Base-by-base conservation (phyloP, 1,140 invertebrate species). In the Trichomalopsis sarcophagae region DNA sequence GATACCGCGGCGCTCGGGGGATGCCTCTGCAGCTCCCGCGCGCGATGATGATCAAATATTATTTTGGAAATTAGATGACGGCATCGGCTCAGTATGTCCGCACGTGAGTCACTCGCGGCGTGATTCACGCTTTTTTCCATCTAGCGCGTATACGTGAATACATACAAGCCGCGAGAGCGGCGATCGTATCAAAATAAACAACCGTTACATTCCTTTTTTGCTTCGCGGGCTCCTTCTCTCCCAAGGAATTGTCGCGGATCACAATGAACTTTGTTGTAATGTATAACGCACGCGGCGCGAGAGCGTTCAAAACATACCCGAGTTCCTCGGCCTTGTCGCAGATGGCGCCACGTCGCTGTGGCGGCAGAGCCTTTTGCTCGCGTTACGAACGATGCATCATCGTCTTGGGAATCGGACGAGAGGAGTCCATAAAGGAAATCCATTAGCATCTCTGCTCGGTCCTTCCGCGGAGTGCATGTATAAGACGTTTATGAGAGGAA, bases 291-390 rank as follows among this genome's bases (percentile, higher is more conserved):
- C 17, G 17, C 17, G 21, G 17, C 40, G 40, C 7, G 9, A 14
- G 47, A 50, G 23, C 44, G 47, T 79, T 79, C 78, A 80, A 80
- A 80, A 80, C 62, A 80, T 69, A 68, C 36, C 23, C 55, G 30
- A 36, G 13, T 21, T 80, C 33, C 55, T 13, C 1, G 33, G 10
- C 30, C 36, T 80, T 68, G 13, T 62, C 78, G 33, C 21, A 44
- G 55, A 23, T 7, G 78, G 78, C 78, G 33, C 33, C 33, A 68
- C 9, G 11, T 5, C 7, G 27, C 36, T 13, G 6, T 62, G 55
- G 55, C 21, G 55, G 21, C 47, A 50, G 10, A 50, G 47, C 2
- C 47, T 50, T 50, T 13, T 50, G 47, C 47, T 14, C 47, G 14
- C 14, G 13, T 47, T 13, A 11, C 9, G 11, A 27, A 27, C 44